phyloP scores from a whole-genome alignment of 2,797 vertebrate genomes.

The Eutrigla gurnardus region DNA sequence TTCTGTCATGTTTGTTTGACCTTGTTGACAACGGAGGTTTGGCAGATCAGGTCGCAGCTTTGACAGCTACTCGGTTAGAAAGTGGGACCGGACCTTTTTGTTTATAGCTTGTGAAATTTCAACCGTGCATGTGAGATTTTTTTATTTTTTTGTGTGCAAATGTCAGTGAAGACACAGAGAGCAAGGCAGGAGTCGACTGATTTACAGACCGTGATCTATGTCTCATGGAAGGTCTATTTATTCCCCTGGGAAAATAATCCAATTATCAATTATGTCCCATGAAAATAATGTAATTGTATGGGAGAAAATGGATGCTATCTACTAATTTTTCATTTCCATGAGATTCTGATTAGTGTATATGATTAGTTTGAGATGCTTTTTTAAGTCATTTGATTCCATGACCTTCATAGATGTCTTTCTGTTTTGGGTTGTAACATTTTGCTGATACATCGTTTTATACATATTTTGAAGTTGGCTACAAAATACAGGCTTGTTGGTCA shows the following conservation, averaged over 20 bases:
- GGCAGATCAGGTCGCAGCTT: neutral
- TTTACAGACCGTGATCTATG: neutral
- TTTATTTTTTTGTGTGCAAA: constrained; percentile 18
- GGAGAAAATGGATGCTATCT: neutral
- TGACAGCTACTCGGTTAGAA: constrained; percentile 4
- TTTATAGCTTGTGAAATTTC: constrained; percentile 50
- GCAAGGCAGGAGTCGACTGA: constrained; percentile 1
- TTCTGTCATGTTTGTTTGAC: constrained; percentile 17
- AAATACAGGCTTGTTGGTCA: constrained; percentile 14
- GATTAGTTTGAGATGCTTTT: neutral
- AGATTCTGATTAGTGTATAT: constrained; percentile 16
- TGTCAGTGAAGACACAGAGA: constrained; percentile 6
- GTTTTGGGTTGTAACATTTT: constrained; percentile 13
- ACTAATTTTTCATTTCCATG: constrained; percentile 15
- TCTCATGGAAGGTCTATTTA: neutral
- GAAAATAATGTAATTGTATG: neutral
- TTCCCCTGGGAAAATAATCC: neutral
- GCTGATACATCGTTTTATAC: neutral
- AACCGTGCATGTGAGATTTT: constrained; percentile 38
- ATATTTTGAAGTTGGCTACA: constrained; percentile 9
- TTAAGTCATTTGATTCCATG: neutral
- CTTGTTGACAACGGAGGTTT: neutral
- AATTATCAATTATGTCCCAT: neutral
- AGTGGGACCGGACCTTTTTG: neutral
- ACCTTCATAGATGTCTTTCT: constrained; percentile 15